A percentile compares a stretch with the other conserved stretches of the same genome.
phyloP scores from a whole-genome alignment of 2,797 vertebrate genomes.

The Zalophus californianus region DNA sequence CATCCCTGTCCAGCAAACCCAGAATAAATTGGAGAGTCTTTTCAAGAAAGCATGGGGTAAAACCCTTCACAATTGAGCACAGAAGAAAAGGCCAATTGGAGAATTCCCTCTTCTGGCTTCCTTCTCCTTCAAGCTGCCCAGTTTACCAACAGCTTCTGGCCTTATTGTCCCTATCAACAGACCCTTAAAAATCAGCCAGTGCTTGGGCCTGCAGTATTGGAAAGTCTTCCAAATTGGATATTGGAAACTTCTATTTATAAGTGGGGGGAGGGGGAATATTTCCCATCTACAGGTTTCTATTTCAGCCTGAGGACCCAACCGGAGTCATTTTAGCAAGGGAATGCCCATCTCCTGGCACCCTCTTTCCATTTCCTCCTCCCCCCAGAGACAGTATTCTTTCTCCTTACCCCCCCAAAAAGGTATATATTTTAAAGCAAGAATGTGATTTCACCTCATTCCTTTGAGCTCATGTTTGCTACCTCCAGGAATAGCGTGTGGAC shows the following conservation, averaged over 20 bases:
- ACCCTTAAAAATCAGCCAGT: conserved; percentile 41
- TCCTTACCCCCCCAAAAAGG: neutral
- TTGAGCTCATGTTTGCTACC: conserved; percentile 81
- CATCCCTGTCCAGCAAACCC: conserved; percentile 10
- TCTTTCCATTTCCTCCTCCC: neutral
- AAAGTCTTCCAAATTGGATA: conserved; percentile 70
- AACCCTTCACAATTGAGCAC: conserved; percentile 33
- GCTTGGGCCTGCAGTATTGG: conserved; percentile 29
- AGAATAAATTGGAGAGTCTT: conserved; percentile 60
- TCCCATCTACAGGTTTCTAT: conserved; percentile 70
- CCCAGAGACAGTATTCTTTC: conserved; percentile 35
- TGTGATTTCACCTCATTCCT: conserved; percentile 78
- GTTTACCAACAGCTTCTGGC: neutral
- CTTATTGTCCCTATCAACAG: conserved; percentile 35
- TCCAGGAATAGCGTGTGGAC: conserved; percentile 90
- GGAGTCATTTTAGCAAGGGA: conserved; percentile 60
- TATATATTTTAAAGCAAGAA: conserved; percentile 67
- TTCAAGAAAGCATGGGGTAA: conserved; percentile 62
- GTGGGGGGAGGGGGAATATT: neutral
- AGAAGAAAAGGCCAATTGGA: neutral
- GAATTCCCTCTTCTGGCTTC: neutral
- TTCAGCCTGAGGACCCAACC: conserved; percentile 65
- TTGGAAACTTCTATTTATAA: conserved; percentile 77
- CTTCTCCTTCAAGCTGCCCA: neutral
- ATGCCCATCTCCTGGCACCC: neutral